These are phyloP conservation scores for Ganaspis sp. DNA, from an alignment of 1,140 invertebrate genomes.

Conservation along the genomic window DNA sequence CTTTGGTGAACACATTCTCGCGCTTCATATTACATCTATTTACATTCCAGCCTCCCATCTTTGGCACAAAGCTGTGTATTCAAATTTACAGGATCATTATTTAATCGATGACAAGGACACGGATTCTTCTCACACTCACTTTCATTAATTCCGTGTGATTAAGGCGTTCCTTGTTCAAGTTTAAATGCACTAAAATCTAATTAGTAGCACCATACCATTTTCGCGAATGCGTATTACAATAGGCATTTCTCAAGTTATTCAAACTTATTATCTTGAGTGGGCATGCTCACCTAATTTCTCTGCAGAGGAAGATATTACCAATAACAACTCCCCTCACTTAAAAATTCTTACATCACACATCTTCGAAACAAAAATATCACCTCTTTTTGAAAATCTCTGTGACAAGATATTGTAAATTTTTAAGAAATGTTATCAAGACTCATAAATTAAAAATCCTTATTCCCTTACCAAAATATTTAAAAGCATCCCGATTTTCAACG, in stretches of 20 bases:
- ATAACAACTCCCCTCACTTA: not conserved
- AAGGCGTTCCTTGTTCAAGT: not conserved
- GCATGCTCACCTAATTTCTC: conserved; percentile 16
- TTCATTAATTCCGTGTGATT: conserved; percentile 2
- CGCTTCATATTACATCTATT: conserved; percentile 49
- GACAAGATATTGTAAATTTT: not conserved
- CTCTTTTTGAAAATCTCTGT: no score
- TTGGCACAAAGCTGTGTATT: conserved; percentile 65
- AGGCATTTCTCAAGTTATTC: not conserved
- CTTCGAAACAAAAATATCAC: no score
- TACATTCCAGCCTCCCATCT: conserved; percentile 68
- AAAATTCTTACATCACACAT: not conserved
- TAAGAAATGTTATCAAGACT: not conserved
- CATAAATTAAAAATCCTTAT: not conserved
- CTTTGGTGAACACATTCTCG: conserved; percentile 65
- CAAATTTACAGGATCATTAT: conserved; percentile 32
- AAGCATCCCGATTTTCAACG: no score
- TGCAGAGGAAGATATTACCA: not conserved
- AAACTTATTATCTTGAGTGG: conserved; percentile 25
- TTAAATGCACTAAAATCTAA: conserved; percentile 29
- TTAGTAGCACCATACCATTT: conserved; percentile 25
- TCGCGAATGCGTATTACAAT: not conserved
- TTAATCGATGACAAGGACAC: conserved; percentile 20
- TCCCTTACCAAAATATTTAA: no score
- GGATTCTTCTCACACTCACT: not conserved